A percentile compares a stretch with the other conserved stretches of the same genome.
These are phyloP conservation scores for Clinocottus analis DNA, from an alignment of 2,113 vertebrate species.

Conservation along the genomic window DNA sequence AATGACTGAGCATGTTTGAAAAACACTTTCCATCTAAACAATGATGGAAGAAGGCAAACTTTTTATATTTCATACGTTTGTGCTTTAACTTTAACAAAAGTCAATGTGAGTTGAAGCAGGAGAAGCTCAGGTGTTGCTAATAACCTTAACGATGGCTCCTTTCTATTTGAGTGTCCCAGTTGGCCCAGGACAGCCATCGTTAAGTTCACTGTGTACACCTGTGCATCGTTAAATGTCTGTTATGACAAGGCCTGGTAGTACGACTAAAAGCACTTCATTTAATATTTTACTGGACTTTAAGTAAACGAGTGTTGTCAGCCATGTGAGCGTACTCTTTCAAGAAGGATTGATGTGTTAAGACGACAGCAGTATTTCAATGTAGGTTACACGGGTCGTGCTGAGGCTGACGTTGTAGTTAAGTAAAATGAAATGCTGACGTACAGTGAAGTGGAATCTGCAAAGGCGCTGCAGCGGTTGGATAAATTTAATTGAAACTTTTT, in stretches of 20 bases:
- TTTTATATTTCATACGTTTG: background rate
- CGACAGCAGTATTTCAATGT: background rate
- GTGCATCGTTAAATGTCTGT: background rate
- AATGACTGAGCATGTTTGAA: slow-evolving; percentile 7
- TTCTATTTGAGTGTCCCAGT: background rate
- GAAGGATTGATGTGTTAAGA: background rate
- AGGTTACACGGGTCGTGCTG: background rate
- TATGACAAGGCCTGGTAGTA: background rate
- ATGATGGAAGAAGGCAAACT: background rate
- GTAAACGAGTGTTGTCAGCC: background rate
- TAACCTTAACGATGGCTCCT: background rate
- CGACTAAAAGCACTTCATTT: background rate
- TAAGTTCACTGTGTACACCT: background rate
- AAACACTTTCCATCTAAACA: background rate
- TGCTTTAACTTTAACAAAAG: too few relatives aligned
- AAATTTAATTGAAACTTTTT: background rate
- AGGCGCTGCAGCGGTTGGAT: background rate
- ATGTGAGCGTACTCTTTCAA: background rate
- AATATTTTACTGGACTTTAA: background rate
- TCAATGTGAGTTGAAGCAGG: background rate
- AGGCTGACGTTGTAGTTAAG: background rate
- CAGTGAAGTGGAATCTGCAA: background rate
- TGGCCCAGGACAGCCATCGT: background rate
- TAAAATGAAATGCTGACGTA: background rate
- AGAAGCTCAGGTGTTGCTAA: background rate